phyloP scores from a whole-genome alignment of 2,113 vertebrate species.

The human (Homo sapiens) region GRCh38 chr4:11503001-11503500 shows the following conservation, averaged over 20 bases:
- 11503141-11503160: not conserved
- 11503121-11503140: not conserved
- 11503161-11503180: not conserved
- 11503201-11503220: not conserved
- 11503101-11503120: not conserved
- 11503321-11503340: not conserved
- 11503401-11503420: not conserved
- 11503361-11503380: accelerated
- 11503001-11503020: not conserved
- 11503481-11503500: not conserved
- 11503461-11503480: not conserved
- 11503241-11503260: not conserved
- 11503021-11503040: not conserved
- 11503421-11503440: not conserved
- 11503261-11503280: not conserved
- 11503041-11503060: not conserved
- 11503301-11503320: not conserved
- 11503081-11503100: not conserved
- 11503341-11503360: not conserved
- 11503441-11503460: not conserved
- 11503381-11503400: not conserved
- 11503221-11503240: too few relatives aligned
- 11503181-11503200: not conserved
- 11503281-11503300: too few relatives aligned
- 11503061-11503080: not conserved